Conservation (phyloP, 2,888 invertebrate genomes). For the Limnephilus auricula region DNA sequence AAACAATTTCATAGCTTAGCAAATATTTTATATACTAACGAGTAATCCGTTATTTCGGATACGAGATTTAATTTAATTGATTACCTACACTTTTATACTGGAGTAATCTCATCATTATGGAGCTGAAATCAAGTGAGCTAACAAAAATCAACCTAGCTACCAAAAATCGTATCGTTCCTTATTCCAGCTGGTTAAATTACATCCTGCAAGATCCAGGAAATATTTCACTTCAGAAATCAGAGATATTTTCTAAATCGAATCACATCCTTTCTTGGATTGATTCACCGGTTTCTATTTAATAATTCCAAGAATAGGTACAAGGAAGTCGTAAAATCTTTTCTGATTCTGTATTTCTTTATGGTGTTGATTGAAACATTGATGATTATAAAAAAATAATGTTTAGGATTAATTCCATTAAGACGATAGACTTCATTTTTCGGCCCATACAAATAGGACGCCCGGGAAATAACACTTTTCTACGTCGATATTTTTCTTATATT, state of each 20-base stretch:
- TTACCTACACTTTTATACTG: background rate
- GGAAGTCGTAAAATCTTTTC: background rate
- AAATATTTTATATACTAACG: background rate
- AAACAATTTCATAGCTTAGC: background rate
- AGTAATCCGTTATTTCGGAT: background rate
- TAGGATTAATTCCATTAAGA: too few species aligned
- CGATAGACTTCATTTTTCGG: too few species aligned
- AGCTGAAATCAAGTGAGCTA: background rate
- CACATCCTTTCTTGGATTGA: conserved; percentile 16
- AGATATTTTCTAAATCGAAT: conserved; percentile 18
- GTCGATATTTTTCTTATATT: too few species aligned
- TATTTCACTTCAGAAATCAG: conserved; percentile 18
- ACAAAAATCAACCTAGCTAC: background rate
- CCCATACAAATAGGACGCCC: too few species aligned
- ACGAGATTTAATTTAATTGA: background rate
- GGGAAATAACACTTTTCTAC: too few species aligned
- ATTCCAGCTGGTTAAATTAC: background rate
- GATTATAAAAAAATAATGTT: too few species aligned
- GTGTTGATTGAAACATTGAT: background rate
- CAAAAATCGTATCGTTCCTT: background rate
- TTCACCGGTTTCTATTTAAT: background rate
- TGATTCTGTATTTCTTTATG: background rate
- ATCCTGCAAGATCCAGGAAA: background rate
- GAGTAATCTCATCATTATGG: background rate
- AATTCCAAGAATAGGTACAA: background rate